Conservation (phyloP, 2,888 invertebrate genomes). For the Cryptosula pallasiana region DNA sequence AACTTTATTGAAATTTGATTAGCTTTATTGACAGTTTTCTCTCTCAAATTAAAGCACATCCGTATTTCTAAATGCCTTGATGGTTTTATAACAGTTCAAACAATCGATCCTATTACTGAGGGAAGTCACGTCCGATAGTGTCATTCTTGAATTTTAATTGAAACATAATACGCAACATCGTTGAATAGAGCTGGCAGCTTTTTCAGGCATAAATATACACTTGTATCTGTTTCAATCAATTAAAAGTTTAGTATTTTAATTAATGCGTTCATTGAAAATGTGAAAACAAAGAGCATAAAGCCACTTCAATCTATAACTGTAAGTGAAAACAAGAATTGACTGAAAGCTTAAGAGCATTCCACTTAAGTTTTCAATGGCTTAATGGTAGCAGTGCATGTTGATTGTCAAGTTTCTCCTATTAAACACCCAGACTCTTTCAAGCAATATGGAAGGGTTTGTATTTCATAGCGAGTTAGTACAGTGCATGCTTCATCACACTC, state of each 20-base stretch:
- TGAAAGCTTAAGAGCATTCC: constrained; percentile 6
- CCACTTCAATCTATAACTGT: constrained; percentile 11
- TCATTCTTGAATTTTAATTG: constrained; percentile 24
- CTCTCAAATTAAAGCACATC: constrained; percentile 18
- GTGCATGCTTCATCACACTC: no score
- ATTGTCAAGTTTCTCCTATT: constrained; percentile 4
- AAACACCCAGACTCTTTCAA: not conserved
- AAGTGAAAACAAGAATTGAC: not conserved
- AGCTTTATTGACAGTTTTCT: constrained; percentile 16
- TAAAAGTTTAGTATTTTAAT: constrained; percentile 24
- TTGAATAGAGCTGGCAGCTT: constrained; percentile 3
- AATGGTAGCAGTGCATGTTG: not conserved
- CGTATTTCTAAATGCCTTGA: constrained; percentile 14
- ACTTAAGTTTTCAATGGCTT: constrained; percentile 5
- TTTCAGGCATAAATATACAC: constrained; percentile 24
- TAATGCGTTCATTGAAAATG: constrained; percentile 22
- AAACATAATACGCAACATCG: constrained; percentile 13
- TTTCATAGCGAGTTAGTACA: no score
- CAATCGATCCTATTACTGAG: not conserved
- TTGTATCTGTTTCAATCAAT: constrained; percentile 24
- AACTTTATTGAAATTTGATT: constrained; percentile 14
- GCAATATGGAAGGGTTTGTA: not conserved
- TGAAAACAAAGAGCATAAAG: constrained; percentile 21
- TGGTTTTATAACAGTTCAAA: constrained; percentile 22
- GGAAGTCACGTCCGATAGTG: not conserved